Base-by-base conservation (phyloP, 2,797 vertebrate genomes). In the Coluber constrictor region DNA sequence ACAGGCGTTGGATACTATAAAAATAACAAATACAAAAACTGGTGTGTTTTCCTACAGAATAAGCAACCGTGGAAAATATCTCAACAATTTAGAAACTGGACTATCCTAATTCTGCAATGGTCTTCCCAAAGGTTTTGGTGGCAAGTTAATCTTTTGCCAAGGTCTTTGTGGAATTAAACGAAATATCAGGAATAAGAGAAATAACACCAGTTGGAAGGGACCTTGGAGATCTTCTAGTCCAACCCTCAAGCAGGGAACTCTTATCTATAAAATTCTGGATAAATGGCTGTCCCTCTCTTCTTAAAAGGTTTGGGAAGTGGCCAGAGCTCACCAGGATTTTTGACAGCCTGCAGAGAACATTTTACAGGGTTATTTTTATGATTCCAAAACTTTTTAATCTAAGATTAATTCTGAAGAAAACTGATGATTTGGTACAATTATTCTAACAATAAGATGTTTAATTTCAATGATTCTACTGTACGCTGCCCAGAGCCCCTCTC, bases 101-200 rank as follows among this genome's bases (percentile, higher is more conserved):
- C 16, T 2, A 0, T 15, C 5, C 27, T 13, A n/a, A 16, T 18
- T 9, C 13, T 55, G 51, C 7, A n/a, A 87, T 3, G 27, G 0
- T 12, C 25, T 87, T 15, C 12, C 10, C 83, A 37, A 32, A 70
- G 6, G n/a, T 70, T 60, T 32, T 16, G 29, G 66, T 18, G n/a
- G 66, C 66, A 7, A 70, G 32, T 16, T 70, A 32, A 70, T 66
- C 0, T 66, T 66, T 66, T 70, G 1, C 66, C 7, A 20, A 87
- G 86, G n/a, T 10, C 27, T 29, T 32, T 1, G 27, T 47, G 23
- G 86, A 87, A 55, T 29, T 15, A 55, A 87, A 32, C 2, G n/a
- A 86, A 51, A 43, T 51, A 16, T 54, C 11, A 29, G 27, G 12
- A 3, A 61, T 27, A 3, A 61, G 25, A 0, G 60, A 61, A 59